Base-by-base conservation (phyloP, 2,888 invertebrate genomes). In the Coelogynopora nodosa region DNA sequence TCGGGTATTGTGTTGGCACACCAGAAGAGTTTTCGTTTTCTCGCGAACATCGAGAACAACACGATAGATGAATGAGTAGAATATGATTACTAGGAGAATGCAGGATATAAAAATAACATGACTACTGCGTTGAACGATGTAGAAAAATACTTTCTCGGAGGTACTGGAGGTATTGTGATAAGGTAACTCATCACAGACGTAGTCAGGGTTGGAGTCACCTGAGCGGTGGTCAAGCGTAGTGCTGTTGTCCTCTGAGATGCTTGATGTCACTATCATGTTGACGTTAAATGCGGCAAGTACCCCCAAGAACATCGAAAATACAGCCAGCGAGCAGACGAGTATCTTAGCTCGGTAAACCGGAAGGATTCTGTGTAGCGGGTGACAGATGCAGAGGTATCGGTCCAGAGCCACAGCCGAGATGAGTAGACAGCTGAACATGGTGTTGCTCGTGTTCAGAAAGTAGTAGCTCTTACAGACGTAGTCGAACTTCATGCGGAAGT, bases 321-420 rank as follows among this genome's bases (percentile, higher is more conserved):
- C 27, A 28, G 85, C 85, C 0, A 85, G 74, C 10, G 74, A 85
- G 26, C 29, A 26, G n/a, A 85, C 31, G 26, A 85, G 67, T 10
- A 67, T 67, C 23, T 67, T 67, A 23, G 85, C 67, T 29, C 85
- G 1, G n/a, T 67, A 67, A 1, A 85, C 85, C 5, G 85, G 67
- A 26, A 85, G 30, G 28, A 67, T 67, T n/a, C 74, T 26, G 1
- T 27, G 29, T 13, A 85, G 27, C 26, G 85, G 85, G 49, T 85
- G 85, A 74, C 85, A 85, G 18, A 85, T 85, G 30, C 85, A 85
- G 26, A 85, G 67, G 67, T 85, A 85, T 13, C 85, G 67, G 74
- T 85, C 85, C 67, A 85, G 67, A 0, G 85, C 85, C 18, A 85
- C 85, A 0, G 85, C 85, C 10, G 85, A 85, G 23, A 85, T 85